These are phyloP conservation scores for Charaxes varanes DNA, from an alignment of 1,140 invertebrate genomes.

Conservation along the genomic window DNA sequence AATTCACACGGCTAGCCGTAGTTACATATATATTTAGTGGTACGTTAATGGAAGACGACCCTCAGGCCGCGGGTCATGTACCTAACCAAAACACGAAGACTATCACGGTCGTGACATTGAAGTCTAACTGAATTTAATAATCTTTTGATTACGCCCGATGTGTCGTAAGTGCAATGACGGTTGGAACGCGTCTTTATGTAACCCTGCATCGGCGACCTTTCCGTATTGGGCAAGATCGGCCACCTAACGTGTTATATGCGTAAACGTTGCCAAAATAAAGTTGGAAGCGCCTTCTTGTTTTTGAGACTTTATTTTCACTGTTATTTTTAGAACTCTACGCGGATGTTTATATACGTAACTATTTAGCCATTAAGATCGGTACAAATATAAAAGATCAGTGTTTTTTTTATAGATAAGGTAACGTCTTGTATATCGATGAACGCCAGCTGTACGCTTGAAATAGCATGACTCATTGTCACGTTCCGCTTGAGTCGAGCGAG, in stretches of 20 bases:
- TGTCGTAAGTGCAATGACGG: conserved; percentile 27
- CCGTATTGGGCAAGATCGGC: conserved; percentile 24
- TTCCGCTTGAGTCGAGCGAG: too few relatives aligned
- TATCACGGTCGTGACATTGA: conserved; percentile 58
- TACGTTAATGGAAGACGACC: conserved; percentile 40
- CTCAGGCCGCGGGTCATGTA: conserved; percentile 38
- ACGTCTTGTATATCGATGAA: too few relatives aligned
- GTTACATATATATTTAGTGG: conserved; percentile 26
- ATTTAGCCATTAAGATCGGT: too few relatives aligned
- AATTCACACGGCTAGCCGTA: conserved; percentile 31
- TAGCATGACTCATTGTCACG: too few relatives aligned
- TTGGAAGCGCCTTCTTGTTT: background rate
- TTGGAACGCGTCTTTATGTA: conserved; percentile 41
- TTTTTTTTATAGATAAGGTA: too few relatives aligned
- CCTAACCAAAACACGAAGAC: conserved; percentile 25
- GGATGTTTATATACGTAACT: too few relatives aligned
- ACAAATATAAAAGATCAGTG: too few relatives aligned
- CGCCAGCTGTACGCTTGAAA: too few relatives aligned
- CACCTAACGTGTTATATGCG: conserved; percentile 15
- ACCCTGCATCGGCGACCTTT: conserved; percentile 39
- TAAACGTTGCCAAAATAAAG: conserved; percentile 12
- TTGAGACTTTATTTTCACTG: too few relatives aligned
- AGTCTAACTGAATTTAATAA: conserved; percentile 28
- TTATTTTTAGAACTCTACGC: too few relatives aligned
- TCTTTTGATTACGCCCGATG: conserved; percentile 23